Evolutionary conservation across 2,797 vertebrate genomes (phyloP).

Genomic region (Sebastes matsubarae): DNA sequence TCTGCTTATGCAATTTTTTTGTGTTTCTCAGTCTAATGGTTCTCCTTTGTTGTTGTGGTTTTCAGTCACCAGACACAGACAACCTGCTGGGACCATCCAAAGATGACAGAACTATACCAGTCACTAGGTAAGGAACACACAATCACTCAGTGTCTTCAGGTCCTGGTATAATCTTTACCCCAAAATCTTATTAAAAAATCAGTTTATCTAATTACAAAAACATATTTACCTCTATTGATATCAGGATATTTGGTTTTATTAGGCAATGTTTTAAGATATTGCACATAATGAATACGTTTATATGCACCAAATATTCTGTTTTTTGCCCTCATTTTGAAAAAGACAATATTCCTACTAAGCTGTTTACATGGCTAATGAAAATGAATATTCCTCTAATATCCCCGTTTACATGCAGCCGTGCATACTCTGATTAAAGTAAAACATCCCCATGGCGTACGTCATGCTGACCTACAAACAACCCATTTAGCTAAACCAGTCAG

Average conservation of each 20-base stretch:
- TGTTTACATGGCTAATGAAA: too few relatives aligned
- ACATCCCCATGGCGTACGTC: too few relatives aligned
- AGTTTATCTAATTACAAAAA: neutral
- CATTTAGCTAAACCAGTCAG: too few relatives aligned
- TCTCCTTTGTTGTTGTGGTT: slow-evolving; percentile 42
- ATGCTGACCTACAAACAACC: too few relatives aligned
- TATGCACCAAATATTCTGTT: too few relatives aligned
- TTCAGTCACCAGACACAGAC: slow-evolving; percentile 95
- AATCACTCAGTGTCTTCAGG: neutral
- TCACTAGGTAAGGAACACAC: slow-evolving; percentile 87
- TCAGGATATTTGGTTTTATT: neutral
- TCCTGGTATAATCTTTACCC: neutral
- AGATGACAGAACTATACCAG: slow-evolving; percentile 98
- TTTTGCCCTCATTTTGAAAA: too few relatives aligned
- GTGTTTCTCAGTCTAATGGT: slow-evolving; percentile 13
- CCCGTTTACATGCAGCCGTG: too few relatives aligned
- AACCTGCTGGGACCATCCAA: slow-evolving; percentile 98
- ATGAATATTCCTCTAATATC: too few relatives aligned
- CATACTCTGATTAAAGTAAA: too few relatives aligned
- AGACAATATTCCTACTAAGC: too few relatives aligned
- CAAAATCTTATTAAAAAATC: neutral
- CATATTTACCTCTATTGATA: neutral
- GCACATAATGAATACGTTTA: neutral
- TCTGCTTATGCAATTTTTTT: neutral
- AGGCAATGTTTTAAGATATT: neutral